Evolutionary conservation across 2,797 vertebrate species (phyloP), one percentile per base, ranked within the genome.

Genomic region (Notolepis coatsorum): DNA sequence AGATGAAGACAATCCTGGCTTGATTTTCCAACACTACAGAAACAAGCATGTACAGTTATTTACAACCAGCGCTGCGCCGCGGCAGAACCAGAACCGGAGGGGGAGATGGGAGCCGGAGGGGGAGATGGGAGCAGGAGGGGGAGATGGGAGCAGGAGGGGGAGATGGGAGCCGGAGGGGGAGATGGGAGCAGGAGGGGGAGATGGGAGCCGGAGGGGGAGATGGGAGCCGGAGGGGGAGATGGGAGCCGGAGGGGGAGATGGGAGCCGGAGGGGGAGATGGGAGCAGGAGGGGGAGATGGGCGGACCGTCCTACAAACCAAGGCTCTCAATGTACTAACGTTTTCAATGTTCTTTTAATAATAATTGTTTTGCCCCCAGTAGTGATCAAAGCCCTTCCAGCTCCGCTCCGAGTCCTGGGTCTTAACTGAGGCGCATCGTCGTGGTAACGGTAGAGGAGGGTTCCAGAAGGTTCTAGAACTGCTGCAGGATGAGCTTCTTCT

Each of bases 401-500:
- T 12, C 5, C 12, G 3, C 2, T 37, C 35, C 13, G 33, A n/a
- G 12, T 37, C 5, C 12, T n/a, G n/a, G 9, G 30, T 3, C 10
- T 31, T 31, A 7, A 10, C 10, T 7, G 31, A n/a, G 35, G 35
- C 12, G 35, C 10, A 37, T 3, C 10, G 4, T n/a, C 6, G 35
- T 35, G 7, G 4, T 8, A 6, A 1, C 0, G 31, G n/a, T 7
- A 7, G 18, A 18, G 17, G 6, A 10, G 13, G 20, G 9, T 1
- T 0, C 21, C 8, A 0, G 13, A 33, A 13, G 0, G 2, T 13
- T 70, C 93, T 80, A 99, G 67, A 98, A 96, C 80, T 96, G 95
- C 91, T 99, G 98, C 42, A 95, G 58, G 56, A 99, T 96, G 45
- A 97, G 84, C 61, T 97, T 98, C 79, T 95, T 95, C 84, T 96